Conservation (phyloP, 2,888 invertebrate species). For the Lamellibrachia columna region DNA sequence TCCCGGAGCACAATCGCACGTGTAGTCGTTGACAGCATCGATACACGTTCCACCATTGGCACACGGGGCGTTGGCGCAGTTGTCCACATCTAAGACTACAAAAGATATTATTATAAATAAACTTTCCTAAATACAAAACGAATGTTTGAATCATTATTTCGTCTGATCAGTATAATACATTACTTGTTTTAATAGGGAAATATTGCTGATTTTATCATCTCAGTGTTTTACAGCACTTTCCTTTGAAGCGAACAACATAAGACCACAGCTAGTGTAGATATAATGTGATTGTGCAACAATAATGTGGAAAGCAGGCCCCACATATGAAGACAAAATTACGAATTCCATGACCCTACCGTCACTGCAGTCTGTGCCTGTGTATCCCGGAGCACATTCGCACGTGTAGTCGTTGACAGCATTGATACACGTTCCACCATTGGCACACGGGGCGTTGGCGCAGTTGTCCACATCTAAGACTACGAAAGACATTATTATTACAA, state of each 20-base stretch:
- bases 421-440: neutral
- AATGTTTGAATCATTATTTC: neutral
- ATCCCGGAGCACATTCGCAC: neutral
- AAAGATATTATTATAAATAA: neutral
- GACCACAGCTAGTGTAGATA: too few relatives aligned
- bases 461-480: neutral
- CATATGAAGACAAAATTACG: too few relatives aligned
- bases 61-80: constrained; percentile 88
- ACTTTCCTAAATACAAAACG: neutral
- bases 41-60: neutral
- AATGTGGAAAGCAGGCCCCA: too few relatives aligned
- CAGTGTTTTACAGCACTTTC: too few relatives aligned
- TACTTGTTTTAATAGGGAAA: too few relatives aligned
- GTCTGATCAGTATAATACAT: too few relatives aligned
- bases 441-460: neutral
- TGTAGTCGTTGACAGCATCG: constrained; percentile 75
- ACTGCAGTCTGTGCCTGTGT: neutral
- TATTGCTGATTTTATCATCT: too few relatives aligned
- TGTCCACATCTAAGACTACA: constrained; percentile 65
- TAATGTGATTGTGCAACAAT: too few relatives aligned
- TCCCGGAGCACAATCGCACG: constrained; percentile 89
- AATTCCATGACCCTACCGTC: neutral
- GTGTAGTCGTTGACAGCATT: neutral
- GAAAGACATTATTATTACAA: neutral
- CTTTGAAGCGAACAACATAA: too few relatives aligned